Evolutionary conservation across 1,140 invertebrate genomes (phyloP).

Genomic region (Zeugodacus cucurbitae): DNA sequence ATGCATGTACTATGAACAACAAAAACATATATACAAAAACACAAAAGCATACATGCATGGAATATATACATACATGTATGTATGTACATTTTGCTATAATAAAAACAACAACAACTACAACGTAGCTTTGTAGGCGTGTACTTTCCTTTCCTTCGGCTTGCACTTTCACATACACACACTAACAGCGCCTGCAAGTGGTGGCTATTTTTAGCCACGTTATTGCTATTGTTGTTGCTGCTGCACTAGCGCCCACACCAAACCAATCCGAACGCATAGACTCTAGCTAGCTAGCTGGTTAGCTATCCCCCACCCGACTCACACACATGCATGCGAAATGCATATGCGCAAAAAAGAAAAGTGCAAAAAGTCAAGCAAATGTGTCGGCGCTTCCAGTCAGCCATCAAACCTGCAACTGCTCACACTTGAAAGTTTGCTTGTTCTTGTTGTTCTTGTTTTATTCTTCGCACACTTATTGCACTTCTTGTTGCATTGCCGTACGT

Average conservation of each 20-base stretch:
- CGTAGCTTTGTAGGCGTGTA: neutral
- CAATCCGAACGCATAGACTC: neutral
- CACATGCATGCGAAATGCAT: neutral
- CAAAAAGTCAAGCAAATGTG: neutral
- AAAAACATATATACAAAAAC: neutral
- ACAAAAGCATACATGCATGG: neutral
- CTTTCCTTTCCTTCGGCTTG: neutral
- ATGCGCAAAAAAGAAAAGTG: neutral
- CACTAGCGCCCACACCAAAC: neutral
- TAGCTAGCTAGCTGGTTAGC: too few species aligned
- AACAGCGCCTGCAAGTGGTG: neutral
- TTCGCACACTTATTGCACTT: constrained; percentile 2
- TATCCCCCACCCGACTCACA: neutral
- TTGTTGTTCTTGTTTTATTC: neutral
- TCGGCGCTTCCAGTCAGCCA: neutral
- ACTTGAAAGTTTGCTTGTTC: neutral
- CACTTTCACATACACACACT: neutral
- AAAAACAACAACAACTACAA: neutral
- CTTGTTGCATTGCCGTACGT: neutral
- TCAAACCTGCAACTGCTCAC: neutral
- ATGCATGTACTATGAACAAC: neutral
- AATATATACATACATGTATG: neutral
- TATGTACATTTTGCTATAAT: neutral
- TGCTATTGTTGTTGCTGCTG: neutral
- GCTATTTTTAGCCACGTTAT: neutral